Conservation (phyloP, 2,797 vertebrate species). For the Sitta carolinensis region DNA sequence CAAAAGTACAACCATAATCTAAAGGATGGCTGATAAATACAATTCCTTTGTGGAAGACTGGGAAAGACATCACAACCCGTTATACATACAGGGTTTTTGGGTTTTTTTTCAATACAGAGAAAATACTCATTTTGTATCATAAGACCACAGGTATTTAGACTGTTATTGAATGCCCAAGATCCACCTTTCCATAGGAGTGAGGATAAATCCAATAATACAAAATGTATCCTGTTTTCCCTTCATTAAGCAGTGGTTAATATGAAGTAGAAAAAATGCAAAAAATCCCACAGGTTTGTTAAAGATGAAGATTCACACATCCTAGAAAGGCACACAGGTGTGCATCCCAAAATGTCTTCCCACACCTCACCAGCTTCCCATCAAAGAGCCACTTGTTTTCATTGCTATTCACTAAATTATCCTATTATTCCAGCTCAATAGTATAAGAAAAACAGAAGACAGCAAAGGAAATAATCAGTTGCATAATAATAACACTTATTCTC, state of each 20-base stretch:
- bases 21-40: neutral
- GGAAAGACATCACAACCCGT: neutral
- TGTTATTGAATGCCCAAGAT: neutral
- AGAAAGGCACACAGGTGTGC: neutral
- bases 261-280: neutral
- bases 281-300: neutral
- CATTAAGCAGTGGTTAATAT: neutral
- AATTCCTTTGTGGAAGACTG: neutral
- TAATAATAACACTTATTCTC: neutral
- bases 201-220: neutral
- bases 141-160: neutral
- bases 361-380: neutral
- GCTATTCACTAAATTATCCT: neutral
- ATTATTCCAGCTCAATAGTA: neutral
- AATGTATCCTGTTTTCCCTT: neutral
- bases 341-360: neutral
- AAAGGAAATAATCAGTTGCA: neutral
- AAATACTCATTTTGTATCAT: neutral
- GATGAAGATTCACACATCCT: neutral
- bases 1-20: neutral
- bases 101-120: neutral
- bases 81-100: rapidly evolving
- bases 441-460: neutral
- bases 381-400: neutral
- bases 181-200: neutral